Conservation (phyloP, 2,888 invertebrate genomes). For the Podabrus alpinus region DNA sequence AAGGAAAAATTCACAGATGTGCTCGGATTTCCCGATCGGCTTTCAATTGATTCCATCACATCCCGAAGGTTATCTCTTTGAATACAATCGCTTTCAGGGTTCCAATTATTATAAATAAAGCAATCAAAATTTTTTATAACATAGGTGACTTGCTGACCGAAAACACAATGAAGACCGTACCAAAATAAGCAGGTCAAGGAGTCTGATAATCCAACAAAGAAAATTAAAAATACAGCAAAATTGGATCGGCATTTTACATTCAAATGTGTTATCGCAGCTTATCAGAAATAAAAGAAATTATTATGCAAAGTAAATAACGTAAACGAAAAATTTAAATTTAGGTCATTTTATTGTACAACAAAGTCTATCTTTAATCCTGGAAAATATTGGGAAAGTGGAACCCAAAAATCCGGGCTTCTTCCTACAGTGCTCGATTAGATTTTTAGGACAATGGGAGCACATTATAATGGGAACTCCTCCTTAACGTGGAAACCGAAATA, state of each 20-base stretch:
- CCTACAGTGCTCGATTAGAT: too few species aligned
- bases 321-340: neutral
- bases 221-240: neutral
- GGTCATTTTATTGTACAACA: neutral
- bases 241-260: neutral
- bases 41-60: too few species aligned
- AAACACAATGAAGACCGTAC: neutral
- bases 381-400: neutral
- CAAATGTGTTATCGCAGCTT: neutral
- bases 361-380: neutral
- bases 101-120: too few species aligned
- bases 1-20: too few species aligned
- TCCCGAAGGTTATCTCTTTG: too few species aligned
- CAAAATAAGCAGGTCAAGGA: neutral
- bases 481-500: too few species aligned
- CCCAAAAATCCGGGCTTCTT: neutral
- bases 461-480: too few species aligned
- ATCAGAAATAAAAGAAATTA: neutral
- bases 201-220: neutral
- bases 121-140: too few species aligned
- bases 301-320: neutral
- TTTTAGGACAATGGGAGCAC: too few species aligned
- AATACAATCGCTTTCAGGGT: too few species aligned
- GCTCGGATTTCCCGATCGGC: too few species aligned
- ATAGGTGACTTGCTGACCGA: too few species aligned